These are phyloP conservation scores for Psittacus erithacus DNA, from an alignment of 2,113 vertebrate species.

Conservation along the genomic window DNA sequence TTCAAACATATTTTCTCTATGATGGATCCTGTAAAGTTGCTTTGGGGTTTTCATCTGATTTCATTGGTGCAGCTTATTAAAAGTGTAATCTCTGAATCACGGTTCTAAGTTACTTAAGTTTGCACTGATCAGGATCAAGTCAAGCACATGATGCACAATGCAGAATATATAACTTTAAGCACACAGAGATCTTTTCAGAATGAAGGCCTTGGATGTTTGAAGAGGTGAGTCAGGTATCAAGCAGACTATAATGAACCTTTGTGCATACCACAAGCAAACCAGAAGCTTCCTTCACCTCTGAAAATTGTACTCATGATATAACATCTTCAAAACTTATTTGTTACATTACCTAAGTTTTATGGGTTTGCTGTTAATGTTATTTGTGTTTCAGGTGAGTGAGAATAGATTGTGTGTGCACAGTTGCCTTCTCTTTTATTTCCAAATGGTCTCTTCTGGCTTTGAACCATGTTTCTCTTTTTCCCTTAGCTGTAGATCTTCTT, in stretches of 20 bases:
- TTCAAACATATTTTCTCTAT: background rate
- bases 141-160: background rate
- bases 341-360: background rate
- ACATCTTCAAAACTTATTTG: background rate
- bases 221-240: background rate
- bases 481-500: constrained; percentile 90
- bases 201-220: background rate
- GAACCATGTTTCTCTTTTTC: background rate
- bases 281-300: background rate
- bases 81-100: background rate
- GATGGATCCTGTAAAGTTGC: background rate
- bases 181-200: background rate
- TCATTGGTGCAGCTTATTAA: background rate
- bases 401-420: background rate
- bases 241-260: background rate
- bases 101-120: background rate
- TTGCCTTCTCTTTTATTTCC: background rate
- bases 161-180: background rate
- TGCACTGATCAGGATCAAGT: background rate
- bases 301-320: background rate
- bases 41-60: background rate
- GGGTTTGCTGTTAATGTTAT: background rate
- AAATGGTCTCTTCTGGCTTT: background rate
- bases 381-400: background rate
- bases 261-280: background rate